Evolutionary conservation across 2,888 invertebrate genomes (phyloP).

Genomic region (Troides aeacus): DNA sequence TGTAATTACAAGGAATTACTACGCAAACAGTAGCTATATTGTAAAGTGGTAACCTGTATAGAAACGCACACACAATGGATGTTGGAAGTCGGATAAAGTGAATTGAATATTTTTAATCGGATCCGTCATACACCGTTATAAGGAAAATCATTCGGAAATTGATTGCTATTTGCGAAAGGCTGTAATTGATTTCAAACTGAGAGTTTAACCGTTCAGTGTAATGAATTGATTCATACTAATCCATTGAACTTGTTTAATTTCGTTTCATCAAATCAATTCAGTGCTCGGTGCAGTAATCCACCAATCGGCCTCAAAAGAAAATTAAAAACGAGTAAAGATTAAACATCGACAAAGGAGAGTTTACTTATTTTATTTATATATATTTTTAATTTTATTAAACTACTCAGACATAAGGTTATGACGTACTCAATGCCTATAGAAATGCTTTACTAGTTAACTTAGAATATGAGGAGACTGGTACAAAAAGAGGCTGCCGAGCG

Average conservation of each 20-base stretch:
- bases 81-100: neutral
- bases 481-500: no score
- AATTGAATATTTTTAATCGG: slow-evolving; percentile 20
- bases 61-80: neutral
- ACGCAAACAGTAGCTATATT: no score
- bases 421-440: neutral
- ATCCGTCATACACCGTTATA: slow-evolving; percentile 16
- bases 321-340: no score
- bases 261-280: neutral
- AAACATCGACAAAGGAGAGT: no score
- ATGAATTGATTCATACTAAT: slow-evolving; percentile 12
- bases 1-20: no score
- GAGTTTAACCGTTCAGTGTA: slow-evolving; percentile 5
- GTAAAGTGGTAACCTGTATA: no score
- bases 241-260: slow-evolving; percentile 3
- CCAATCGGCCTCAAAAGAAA: no score
- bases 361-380: no score
- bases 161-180: slow-evolving; percentile 21
- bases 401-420: neutral
- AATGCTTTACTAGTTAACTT: neutral
- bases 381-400: no score
- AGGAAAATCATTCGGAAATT: slow-evolving; percentile 24
- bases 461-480: no score
- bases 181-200: slow-evolving; percentile 19
- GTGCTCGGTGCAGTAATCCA: neutral